Percentiles rank a stretch among this genome's conserved stretches.
Evolutionary conservation across 2,888 invertebrate genomes (phyloP).

Genomic region (Byasa hedistus): DNA sequence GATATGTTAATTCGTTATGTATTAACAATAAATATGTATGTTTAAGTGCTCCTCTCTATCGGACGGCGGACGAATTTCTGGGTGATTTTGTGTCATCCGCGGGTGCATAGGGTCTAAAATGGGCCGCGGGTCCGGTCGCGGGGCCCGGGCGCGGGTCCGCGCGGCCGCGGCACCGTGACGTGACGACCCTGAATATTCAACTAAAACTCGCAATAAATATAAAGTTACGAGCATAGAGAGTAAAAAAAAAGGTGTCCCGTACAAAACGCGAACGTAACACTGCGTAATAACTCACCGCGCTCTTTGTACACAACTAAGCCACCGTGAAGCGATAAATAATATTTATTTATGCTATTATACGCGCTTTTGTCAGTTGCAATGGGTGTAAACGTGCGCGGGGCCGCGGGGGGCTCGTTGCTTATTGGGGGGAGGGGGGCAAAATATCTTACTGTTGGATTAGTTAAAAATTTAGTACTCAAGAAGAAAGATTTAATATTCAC

Average conservation of each 20-base stretch:
- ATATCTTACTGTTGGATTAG: no score
- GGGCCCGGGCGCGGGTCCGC: constrained; percentile 14
- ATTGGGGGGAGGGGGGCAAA: no score
- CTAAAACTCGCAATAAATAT: constrained; percentile 76
- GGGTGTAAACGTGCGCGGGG: constrained; percentile 66
- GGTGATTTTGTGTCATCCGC: not conserved
- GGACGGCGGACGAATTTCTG: no score
- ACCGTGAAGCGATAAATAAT: constrained; percentile 80
- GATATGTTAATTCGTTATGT: constrained; percentile 31
- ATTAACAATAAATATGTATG: constrained; percentile 32
- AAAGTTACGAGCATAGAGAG: constrained; percentile 70
- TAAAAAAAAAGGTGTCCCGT: constrained; percentile 56
- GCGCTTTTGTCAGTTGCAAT: constrained; percentile 77
- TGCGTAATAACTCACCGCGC: constrained; percentile 75
- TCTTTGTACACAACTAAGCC: constrained; percentile 78
- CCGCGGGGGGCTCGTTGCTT: constrained; percentile 36
- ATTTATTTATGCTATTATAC: constrained; percentile 80
- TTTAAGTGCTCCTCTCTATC: constrained; percentile 21
- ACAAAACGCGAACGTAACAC: constrained; percentile 76
- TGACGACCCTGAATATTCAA: constrained; percentile 71
- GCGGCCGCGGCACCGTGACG: constrained; percentile 64
- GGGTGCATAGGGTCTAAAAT: constrained; percentile 27
- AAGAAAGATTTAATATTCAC: no score
- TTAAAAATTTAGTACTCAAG: no score
- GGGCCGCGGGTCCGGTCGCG: constrained; percentile 5